Base-by-base conservation (phyloP, 2,888 invertebrate genomes). In the Girardia tigrina region DNA sequence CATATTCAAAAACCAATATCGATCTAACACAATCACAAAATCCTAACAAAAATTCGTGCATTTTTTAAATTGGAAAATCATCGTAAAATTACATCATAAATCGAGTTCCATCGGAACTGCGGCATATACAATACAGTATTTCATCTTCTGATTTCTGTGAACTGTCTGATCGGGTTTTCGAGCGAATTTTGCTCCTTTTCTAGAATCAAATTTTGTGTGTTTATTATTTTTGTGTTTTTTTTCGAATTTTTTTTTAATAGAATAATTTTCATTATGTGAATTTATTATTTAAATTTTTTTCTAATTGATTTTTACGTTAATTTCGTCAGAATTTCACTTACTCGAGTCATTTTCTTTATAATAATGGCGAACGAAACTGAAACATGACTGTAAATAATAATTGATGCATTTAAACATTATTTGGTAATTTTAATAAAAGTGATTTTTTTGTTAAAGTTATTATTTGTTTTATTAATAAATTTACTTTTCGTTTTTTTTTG, bases 31-130 rank as follows among this genome's bases (percentile, higher is more conserved):
- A 73, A 12, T 23, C 14, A 28, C n/a, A 74, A 69, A 74, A 69
- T 74, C 23, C 27, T 27, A 28, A 71, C 27, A 71, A 71, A n/a
- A 71, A 27, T 71, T 71, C 28, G 28, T 71, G 71, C 29, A 71
- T 71, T 27, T 29, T 28, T 28, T 71, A 29, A 71, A 26, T 27
- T n/a, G 14, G 28, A 27, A 28, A 74, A 8, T 23, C 72, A 42
- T 23, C 12, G 8, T 42, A n/a, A 72, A n/a, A 36, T 42, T 42
- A 74, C 74, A 95, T 95, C 95, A 95, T 95, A 85, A 95, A 95
- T 72, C 94, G 87, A 0, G 91, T 91, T 79, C 92, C 91, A 82
- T 95, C 94, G 0, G 92, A 91, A 6, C 92, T 90, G 70, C 94
- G 88, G 82, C 95, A 95, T 80, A 95, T 90, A 83, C 95, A 97